Evolutionary conservation across 2,888 invertebrate species (phyloP).

Genomic region (Ichneumon xanthorius): DNA sequence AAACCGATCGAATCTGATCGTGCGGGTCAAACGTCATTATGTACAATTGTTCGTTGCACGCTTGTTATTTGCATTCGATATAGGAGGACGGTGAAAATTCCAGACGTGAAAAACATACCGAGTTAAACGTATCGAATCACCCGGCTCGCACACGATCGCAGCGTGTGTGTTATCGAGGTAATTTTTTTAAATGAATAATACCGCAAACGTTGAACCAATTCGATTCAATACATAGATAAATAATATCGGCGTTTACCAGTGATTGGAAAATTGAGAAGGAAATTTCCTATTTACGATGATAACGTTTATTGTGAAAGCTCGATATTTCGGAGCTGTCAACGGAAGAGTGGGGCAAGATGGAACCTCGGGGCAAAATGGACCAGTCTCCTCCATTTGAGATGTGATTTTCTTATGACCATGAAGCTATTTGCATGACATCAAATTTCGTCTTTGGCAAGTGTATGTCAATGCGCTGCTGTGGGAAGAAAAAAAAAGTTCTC

Average conservation of each 20-base stretch:
- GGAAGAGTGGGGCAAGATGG: background rate
- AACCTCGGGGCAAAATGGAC: background rate
- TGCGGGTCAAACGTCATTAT: slow-evolving; percentile 73
- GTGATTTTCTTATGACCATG: background rate
- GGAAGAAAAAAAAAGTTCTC: no score
- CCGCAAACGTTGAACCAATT: background rate
- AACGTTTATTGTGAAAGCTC: background rate
- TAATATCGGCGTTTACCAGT: background rate
- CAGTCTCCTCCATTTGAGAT: background rate
- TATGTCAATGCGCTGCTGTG: no score
- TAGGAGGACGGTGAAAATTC: slow-evolving; percentile 26
- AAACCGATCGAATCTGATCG: slow-evolving; percentile 73
- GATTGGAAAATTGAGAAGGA: background rate
- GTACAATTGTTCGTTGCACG: slow-evolving; percentile 71
- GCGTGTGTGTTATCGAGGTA: background rate
- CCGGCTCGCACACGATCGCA: background rate
- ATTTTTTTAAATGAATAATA: background rate
- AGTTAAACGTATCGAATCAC: background rate
- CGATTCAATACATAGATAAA: background rate
- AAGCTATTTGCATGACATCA: no score
- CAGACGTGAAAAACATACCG: slow-evolving; percentile 18
- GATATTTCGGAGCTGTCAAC: background rate
- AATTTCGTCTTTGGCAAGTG: no score
- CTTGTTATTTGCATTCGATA: slow-evolving; percentile 73
- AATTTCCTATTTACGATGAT: background rate